A percentile compares a stretch with the other conserved stretches of the same genome.
These are phyloP conservation scores for Salmo trutta DNA, from an alignment of 2,797 vertebrate genomes.

Conservation along the genomic window DNA sequence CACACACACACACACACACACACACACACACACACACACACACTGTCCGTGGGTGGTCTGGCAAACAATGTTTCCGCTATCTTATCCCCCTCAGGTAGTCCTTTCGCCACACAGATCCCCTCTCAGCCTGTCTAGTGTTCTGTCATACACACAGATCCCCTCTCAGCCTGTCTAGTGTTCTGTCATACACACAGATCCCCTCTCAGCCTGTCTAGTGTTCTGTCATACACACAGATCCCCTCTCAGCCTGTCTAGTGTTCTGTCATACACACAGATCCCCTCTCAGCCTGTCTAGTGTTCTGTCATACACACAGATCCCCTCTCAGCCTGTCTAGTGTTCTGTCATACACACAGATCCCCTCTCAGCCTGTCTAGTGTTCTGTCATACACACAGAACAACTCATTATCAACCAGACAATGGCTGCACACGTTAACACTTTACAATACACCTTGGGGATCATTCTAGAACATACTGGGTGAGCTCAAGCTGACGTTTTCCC, in stretches of 20 bases:
- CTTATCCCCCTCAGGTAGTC: slow-evolving; percentile 67
- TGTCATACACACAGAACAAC: slow-evolving; percentile 43
- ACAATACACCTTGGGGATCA: slow-evolving; percentile 3
- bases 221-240: slow-evolving; percentile 46
- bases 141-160: no score
- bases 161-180: no score
- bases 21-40: slow-evolving; percentile 18
- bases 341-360: slow-evolving; percentile 58
- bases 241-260: no score
- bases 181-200: slow-evolving; percentile 46
- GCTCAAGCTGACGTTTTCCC: slow-evolving; percentile 27
- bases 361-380: slow-evolving; percentile 31
- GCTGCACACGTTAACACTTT: slow-evolving; percentile 11
- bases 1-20: no score
- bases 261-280: slow-evolving; percentile 54
- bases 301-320: slow-evolving; percentile 58
- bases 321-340: slow-evolving; percentile 36
- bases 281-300: slow-evolving; percentile 36
- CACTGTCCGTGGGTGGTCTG: slow-evolving; percentile 56
- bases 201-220: no score
- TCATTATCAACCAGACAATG: slow-evolving; percentile 42
- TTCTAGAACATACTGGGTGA: slow-evolving; percentile 24
- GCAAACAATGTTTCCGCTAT: slow-evolving; percentile 56
- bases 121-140: slow-evolving; percentile 31
- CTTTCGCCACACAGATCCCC: slow-evolving; percentile 62